Evolutionary conservation across 2,888 invertebrate species (phyloP), one percentile per base, ranked within the genome.

Genomic region (Eupithecia dodoneata): DNA sequence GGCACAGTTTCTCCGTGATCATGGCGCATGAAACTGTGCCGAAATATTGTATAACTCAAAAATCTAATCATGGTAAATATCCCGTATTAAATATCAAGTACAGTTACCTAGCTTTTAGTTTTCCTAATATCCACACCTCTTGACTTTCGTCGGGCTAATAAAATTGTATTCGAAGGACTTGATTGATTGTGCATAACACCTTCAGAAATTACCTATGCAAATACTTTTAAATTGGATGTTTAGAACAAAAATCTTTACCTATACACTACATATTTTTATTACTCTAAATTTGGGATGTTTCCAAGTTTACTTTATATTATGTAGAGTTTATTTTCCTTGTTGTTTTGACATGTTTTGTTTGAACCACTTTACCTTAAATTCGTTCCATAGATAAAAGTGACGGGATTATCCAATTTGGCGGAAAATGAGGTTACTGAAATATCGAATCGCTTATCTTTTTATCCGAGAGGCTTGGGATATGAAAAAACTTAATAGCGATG

Each of bases 311-410:
- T 63, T 42, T 66, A 65, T 65, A 65, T 67, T 49, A 41, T 1
- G 59, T 12, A 47, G n/a, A 63, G 69, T 72, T 76, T 70, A 69
- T 76, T 76, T 76, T 72, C 63, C 59, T 49, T 63, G 69, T 59
- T 30, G 44, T 72, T 69, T 67, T 70, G 59, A 67, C 59, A 49
- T 63, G 18, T 72, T 72, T 69, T 73, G 67, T 47, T 69, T 63
- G 72, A 66, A 42, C 42, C 66, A 66, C 42, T 41, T 42, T 66
- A 42, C 66, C 66, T 15, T 66, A 66, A 42, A 42, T 41, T 9
- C 3, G 41, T 3, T 41, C 65, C 13, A 13, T 42, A 7, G 66
- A 42, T 7, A 13, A 15, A 15, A 42, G 15, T 42, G 15, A 42
- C 42, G 15, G 15, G 66, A 66, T 66, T 7, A 66, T 66, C 7